phyloP scores from a whole-genome alignment of 2,888 invertebrate species.

The Eurytoma adleriae region DNA sequence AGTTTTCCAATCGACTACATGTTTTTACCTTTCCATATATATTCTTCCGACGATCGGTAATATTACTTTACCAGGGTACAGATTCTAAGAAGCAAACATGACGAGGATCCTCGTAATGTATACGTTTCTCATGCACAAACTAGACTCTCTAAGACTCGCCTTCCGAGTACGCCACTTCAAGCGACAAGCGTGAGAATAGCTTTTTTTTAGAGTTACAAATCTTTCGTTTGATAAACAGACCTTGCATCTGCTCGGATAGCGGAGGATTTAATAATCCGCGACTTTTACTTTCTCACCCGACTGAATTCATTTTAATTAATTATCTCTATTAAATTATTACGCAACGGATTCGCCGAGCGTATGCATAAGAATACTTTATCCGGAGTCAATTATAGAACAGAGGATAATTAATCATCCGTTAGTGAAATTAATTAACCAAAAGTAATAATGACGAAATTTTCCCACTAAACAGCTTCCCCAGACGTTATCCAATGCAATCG shows the following conservation, averaged over 20 bases:
- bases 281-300: no score
- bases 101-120: conserved; percentile 44
- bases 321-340: no score
- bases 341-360: no score
- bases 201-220: conserved; percentile 2
- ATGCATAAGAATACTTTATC: no score
- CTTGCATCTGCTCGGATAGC: neutral
- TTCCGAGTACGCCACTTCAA: conserved; percentile 40
- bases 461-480: no score
- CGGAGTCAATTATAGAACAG: no score
- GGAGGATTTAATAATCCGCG: no score
- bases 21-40: conserved; percentile 35
- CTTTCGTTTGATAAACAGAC: conserved; percentile 6
- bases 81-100: conserved; percentile 36
- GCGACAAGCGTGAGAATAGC: conserved; percentile 36
- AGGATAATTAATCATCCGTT: no score
- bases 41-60: conserved; percentile 12
- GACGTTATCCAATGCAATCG: no score
- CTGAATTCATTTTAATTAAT: no score
- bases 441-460: no score
- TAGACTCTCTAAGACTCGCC: conserved; percentile 17
- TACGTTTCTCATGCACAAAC: conserved; percentile 58
- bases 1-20: conserved; percentile 5
- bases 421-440: no score
- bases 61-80: conserved; percentile 26